These are phyloP conservation scores for Atrichornis clamosus DNA, from an alignment of 2,113 vertebrate genomes.

Conservation along the genomic window DNA sequence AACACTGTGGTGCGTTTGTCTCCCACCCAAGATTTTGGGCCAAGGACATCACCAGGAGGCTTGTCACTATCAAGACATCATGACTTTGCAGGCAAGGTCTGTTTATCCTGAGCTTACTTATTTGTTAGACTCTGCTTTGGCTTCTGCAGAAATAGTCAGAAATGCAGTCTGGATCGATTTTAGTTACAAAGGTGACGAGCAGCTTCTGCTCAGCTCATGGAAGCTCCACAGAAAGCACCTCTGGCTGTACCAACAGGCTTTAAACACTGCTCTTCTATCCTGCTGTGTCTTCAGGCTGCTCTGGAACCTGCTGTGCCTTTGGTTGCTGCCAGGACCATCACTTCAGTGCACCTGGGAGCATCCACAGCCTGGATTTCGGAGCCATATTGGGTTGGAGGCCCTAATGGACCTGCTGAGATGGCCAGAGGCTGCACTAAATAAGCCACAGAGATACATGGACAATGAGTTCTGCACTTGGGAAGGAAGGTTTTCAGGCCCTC, in stretches of 20 bases:
- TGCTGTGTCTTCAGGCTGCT: neutral
- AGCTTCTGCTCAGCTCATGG: neutral
- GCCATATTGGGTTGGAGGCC: fast-evolving
- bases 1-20: fast-evolving
- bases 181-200: neutral
- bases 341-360: fast-evolving
- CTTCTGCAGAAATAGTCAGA: neutral
- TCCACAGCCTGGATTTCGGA: neutral
- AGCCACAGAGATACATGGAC: neutral
- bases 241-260: neutral
- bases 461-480: neutral
- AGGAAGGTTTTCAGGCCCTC: neutral
- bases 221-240: neutral
- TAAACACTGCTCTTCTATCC: neutral
- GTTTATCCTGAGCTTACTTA: neutral
- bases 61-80: neutral
- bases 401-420: neutral
- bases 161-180: fast-evolving
- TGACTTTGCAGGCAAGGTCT: neutral
- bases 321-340: neutral
- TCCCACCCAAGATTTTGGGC: neutral
- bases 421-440: neutral
- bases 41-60: neutral
- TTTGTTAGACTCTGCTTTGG: neutral
- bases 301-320: neutral